Base-by-base conservation (phyloP, 1,140 invertebrate species). In the Drepana arcuata region DNA sequence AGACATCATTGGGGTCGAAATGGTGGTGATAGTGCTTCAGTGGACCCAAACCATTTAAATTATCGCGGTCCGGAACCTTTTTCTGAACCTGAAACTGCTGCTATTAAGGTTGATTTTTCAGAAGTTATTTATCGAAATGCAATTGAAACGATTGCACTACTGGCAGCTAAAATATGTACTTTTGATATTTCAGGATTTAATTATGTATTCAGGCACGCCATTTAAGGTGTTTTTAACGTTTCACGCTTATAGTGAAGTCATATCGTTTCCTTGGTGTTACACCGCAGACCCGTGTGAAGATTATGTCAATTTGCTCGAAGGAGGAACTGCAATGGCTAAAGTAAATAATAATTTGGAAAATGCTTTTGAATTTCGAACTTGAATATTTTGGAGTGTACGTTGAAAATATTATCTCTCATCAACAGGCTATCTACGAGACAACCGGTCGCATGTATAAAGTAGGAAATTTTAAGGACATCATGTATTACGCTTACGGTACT, bases 61-160 rank as follows among this genome's bases (percentile, higher is more conserved):
- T 99, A 92, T 74, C 89, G 91, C 7, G 97, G 97, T 5, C 78
- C 88, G 0, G 74, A 84, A 7, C 87, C 95, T 0, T 98, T 98
- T 75, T 97, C 95, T 0, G 97, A 99, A 81, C 92, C 93, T 0
- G 97, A 99, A 84, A 92, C 94, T 1, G 83, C 84, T 56, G 92
- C 94, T 1, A 87, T 91, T 1, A 82, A 71, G 65, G 77, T 74
- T 16, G 23, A 26, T 4, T 28, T 33, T 32, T 18, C 15, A 38
- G 16, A 24, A 26, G 23, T 6, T 36, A 11, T 41, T 2, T 25
- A 1, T 11, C 2, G 9, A 16, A 30, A 39, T 28, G n/a, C 10
- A n/a, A n/a, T n/a, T n/a, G n/a, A n/a, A n/a, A n/a, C n/a, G n/a
- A n/a, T n/a, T n/a, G n/a, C n/a, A n/a, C n/a, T 21, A 21, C 18